Base-by-base conservation (phyloP, 2,888 invertebrate species). In the Gymnocheta viridis region DNA sequence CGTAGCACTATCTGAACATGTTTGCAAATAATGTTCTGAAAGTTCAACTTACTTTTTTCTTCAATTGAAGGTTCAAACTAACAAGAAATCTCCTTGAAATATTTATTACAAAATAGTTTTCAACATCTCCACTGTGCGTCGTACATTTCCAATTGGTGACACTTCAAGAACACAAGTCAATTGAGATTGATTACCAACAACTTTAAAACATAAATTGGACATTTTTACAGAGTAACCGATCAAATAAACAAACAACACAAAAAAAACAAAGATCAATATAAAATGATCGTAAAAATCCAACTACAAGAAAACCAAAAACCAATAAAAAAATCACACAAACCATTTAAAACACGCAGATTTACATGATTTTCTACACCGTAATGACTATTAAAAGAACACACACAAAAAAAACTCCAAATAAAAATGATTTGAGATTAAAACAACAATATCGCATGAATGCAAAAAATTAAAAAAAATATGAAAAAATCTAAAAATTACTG, bases 121-220 rank as follows among this genome's bases (percentile, higher is more conserved):
- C 17, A 22, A 4, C 17, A 17, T 2, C n/a, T 24, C 32, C 32
- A 32, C 29, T 32, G 32, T 32, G 32, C 29, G 7, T 56, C 17
- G 5, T 2, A 4, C 17, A 41, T 49, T 17, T 41, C 41, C 32
- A 73, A 58, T 56, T 44, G 67, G 60, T 81, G 84, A 81, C 77
- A 84, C 54, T 73, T 81, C 77, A 84, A 81, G 81, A 81, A 73
- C 84, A 77, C 84, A 73, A 81, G 56, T 84, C 81, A 84, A 84
- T 84, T 84, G 76, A 77, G 84, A 84, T 84, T 81, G 84, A 84
- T 84, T 84, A 69, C 81, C 73, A 69, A 78, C 77, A 77, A 73
- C 72, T 10, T 29, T 6, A 69, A 44, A 73, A 38, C 66, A 77
- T 73, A 81, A 73, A 84, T 81, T 77, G 73, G 73, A 84, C 81